phyloP scores from a whole-genome alignment of 2,113 vertebrate species.

The Ctenomys sociabilis region DNA sequence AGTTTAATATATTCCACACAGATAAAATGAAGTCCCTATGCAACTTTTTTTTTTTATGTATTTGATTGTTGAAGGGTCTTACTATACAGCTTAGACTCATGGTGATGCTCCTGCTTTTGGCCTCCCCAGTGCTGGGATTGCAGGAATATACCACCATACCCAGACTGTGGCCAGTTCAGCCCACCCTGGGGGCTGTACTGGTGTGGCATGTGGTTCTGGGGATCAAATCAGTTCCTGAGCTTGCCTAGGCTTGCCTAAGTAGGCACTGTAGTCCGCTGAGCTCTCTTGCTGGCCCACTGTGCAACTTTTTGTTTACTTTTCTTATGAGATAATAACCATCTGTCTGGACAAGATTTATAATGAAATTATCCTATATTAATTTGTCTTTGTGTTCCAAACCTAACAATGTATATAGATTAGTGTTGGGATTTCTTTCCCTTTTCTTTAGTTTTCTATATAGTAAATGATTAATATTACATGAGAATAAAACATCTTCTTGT shows the following conservation, averaged over 20 bases:
- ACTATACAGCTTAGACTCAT: too few relatives aligned
- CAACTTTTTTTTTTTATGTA: background rate
- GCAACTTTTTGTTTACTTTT: slow-evolving; percentile 31
- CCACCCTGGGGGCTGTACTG: too few relatives aligned
- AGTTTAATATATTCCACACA: slow-evolving; percentile 51
- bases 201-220: too few relatives aligned
- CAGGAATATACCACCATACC: too few relatives aligned
- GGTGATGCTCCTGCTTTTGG: too few relatives aligned
- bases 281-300: background rate
- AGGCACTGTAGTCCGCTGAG: too few relatives aligned
- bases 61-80: too few relatives aligned
- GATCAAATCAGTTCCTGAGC: too few relatives aligned
- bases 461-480: slow-evolving; percentile 21
- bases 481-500: slow-evolving; percentile 37
- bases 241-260: too few relatives aligned
- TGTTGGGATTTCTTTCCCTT: slow-evolving; percentile 18
- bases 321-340: background rate
- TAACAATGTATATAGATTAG: background rate
- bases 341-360: background rate
- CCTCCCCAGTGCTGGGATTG: too few relatives aligned
- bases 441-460: background rate
- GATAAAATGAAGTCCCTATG: slow-evolving; percentile 27
- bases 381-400: slow-evolving; percentile 9
- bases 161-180: too few relatives aligned
- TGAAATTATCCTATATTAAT: slow-evolving; percentile 27